phyloP scores from a whole-genome alignment of 2,888 invertebrate genomes.

The Pandemis heparana region DNA sequence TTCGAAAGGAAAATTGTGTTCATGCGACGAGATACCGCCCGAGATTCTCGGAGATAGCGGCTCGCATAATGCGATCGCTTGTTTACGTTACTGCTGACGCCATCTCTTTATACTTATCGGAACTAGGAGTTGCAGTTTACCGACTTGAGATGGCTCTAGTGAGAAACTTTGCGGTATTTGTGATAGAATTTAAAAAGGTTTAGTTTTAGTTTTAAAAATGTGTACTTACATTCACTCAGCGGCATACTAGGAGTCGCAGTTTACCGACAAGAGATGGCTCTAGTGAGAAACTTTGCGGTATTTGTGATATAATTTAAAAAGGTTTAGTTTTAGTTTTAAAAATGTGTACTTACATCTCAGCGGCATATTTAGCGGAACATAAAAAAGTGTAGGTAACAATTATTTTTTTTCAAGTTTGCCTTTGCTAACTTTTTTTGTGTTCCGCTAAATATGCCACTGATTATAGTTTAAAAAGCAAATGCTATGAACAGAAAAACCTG shows the following conservation, averaged over 20 bases:
- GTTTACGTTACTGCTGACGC: conserved; percentile 19
- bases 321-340: no score
- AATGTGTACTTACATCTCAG: no score
- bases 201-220: no score
- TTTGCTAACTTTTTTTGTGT: no score
- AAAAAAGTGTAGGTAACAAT: no score
- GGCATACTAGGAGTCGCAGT: conserved; percentile 6
- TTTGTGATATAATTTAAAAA: background rate
- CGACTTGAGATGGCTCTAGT: conserved; percentile 1
- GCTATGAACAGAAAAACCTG: no score
- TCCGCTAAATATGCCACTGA: no score
- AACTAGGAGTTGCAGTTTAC: conserved; percentile 8
- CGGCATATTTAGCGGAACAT: no score
- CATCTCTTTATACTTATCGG: conserved; percentile 12
- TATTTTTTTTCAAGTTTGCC: no score
- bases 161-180: background rate
- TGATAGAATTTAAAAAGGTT: background rate
- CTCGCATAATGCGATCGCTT: conserved; percentile 33
- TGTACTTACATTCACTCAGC: no score
- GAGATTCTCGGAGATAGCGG: conserved; percentile 27
- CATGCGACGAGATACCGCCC: conserved; percentile 31
- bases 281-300: background rate
- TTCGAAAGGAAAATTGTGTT: conserved; percentile 41
- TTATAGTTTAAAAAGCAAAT: no score
- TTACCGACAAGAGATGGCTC: conserved; percentile 1